phyloP scores from a whole-genome alignment of 2,113 vertebrate genomes.

The Gulo gulo region DNA sequence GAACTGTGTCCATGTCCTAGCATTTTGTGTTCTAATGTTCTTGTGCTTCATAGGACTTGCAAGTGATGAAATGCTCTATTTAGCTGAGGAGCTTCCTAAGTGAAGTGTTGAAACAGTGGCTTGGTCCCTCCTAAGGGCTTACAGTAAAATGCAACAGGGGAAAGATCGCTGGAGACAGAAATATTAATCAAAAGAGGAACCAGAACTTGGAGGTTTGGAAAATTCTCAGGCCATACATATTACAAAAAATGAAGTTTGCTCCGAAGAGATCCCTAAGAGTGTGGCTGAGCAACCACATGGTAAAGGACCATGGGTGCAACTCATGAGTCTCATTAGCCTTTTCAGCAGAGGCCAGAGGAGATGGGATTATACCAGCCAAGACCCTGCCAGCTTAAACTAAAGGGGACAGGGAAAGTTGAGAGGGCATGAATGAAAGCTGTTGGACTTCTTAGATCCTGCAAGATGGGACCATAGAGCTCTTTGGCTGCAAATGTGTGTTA shows the following conservation, averaged over 20 bases:
- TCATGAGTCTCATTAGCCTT: not conserved
- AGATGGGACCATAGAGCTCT: not conserved
- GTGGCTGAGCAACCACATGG: too few species aligned
- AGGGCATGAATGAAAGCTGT: not conserved
- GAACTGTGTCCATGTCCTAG: not conserved
- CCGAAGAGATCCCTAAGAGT: not conserved
- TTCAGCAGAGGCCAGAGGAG: not conserved
- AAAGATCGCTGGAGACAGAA: not conserved
- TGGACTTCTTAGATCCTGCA: not conserved
- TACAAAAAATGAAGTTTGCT: not conserved
- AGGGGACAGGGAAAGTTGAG: not conserved
- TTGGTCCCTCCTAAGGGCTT: not conserved
- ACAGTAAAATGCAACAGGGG: not conserved
- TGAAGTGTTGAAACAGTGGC: not conserved
- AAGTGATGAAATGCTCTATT: not conserved
- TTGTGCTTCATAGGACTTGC: not conserved
- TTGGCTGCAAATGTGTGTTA: not conserved
- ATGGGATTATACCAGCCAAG: not conserved
- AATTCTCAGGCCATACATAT: not conserved
- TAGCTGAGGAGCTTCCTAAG: not conserved
- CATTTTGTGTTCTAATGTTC: not conserved
- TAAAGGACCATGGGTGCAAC: not conserved
- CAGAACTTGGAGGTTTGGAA: not conserved
- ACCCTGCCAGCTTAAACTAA: not conserved
- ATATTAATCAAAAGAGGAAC: not conserved